phyloP scores from a whole-genome alignment of 2,113 vertebrate genomes.

The Maccullochella peelii region DNA sequence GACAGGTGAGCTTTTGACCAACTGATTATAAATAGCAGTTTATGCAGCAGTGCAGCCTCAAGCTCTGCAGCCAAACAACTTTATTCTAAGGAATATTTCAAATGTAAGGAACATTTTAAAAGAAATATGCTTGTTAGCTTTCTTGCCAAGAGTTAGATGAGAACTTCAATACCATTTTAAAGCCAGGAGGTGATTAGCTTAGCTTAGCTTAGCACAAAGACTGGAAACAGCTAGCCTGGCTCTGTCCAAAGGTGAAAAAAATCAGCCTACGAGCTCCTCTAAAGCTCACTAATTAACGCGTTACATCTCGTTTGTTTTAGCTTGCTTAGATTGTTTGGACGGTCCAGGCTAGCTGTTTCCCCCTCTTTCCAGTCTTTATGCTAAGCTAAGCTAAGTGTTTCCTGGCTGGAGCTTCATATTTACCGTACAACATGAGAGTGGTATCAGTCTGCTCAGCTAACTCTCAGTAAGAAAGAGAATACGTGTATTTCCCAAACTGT shows the following conservation, averaged over 20 bases:
- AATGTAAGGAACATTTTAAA: not conserved
- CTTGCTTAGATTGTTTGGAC: too few relatives aligned
- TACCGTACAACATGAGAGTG: not conserved
- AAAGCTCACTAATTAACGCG: not conserved
- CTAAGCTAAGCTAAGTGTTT: not conserved
- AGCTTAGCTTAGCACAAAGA: conserved; percentile 17
- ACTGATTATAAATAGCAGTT: too few relatives aligned
- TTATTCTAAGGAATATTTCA: not conserved
- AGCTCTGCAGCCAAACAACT: not conserved
- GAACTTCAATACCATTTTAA: not conserved
- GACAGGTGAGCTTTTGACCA: too few relatives aligned
- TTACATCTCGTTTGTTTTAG: not conserved
- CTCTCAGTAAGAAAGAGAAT: too few relatives aligned
- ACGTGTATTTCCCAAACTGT: not conserved
- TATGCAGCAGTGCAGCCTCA: too few relatives aligned
- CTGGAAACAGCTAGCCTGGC: not conserved
- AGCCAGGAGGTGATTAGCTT: conserved; percentile 2
- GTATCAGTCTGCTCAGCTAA: not conserved
- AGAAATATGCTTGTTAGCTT: not conserved
- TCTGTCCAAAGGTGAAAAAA: not conserved
- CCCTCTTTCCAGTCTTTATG: not conserved
- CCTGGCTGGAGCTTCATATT: not conserved
- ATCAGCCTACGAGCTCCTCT: not conserved
- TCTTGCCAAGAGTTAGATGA: not conserved
- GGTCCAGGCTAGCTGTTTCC: not conserved